Evolutionary conservation across 2,888 invertebrate genomes (phyloP), one percentile per base, ranked within the genome.

Genomic region (Ceriagrion tenellum): DNA sequence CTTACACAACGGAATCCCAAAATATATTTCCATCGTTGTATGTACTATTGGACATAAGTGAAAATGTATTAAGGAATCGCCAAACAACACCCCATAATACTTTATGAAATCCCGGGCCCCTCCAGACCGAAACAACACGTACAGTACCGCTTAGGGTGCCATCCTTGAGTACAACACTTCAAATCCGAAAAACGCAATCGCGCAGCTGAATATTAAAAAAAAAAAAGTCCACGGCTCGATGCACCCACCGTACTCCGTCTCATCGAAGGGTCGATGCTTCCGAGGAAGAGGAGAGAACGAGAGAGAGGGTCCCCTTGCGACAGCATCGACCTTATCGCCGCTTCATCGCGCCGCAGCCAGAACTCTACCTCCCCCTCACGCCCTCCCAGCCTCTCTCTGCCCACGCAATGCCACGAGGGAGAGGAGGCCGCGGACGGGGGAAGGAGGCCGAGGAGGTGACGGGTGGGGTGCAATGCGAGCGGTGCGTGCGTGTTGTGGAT

Each of bases 271-370:
- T 47, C 47, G 47, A 47, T 47, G 47, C 47, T 47, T n/a, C 69
- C 10, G 8, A 8, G 18, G 18, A 69, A 23, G n/a, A 23, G 26
- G 69, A 4, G 12, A 18, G 8, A 10, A 23, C 2, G 69, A 26
- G 69, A 20, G n/a, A 69, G 26, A 20, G n/a, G 59, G 59, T 2
- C 18, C 69, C 23, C 23, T 69, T 26, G n/a, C n/a, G 69, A 69
- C 69, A n/a, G n/a, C 69, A 69, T 23, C 69, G 69, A 69, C 69
- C 69, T 69, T 69, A 69, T 69, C 69, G 26, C 69, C 69, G 69
- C 69, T 6, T 26, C 26, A 23, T 69, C 69, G 69, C 23, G n/a
- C 20, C 59, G 59, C 18, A 20, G 13, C 59, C 59, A 59, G 26
- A 26, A 69, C 69, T 23, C n/a, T n/a, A n/a, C n/a, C 26, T 69